Base-by-base conservation (phyloP, 2,113 vertebrate species). In the Mustela nigripes region DNA sequence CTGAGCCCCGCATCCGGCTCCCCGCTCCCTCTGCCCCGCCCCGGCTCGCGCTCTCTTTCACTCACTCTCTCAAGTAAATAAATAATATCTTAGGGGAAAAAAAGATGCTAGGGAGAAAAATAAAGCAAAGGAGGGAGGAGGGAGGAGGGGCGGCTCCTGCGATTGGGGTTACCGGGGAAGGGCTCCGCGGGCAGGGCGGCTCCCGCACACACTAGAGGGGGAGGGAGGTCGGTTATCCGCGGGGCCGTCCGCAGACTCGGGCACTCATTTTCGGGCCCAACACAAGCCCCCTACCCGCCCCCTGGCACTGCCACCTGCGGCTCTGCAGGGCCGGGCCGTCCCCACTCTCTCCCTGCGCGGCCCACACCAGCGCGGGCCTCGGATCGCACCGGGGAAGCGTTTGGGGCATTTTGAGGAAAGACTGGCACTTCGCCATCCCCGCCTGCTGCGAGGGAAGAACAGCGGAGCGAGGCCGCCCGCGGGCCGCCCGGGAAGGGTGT, bases 1-100 rank as follows among this genome's bases (percentile, higher is more conserved):
- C 33, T 0, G 2, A 67, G 14, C 1, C 28, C 26, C 2, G 3
- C 63, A 7, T 15, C 0, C 2, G 31, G 2, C 63, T 53, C 50
- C 15, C 28, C 31, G 63, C 63, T 67, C 36, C 36, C 36, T 65
- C 63, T 65, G 63, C 63, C 63, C 31, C 31, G 15, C 31, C 14
- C 63, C 2, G 0, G 14, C 14, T 67, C 16, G 63, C 7, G 63
- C 63, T 33, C 63, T 67, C 14, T 65, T 26, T 33, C 14, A 14
- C 31, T 67, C 15, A 33, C 63, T 33, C 45, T 48, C 45, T 48
- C 60, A 63, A 28, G 28, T 63, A 33, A 31, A 33, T 65, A 65
- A 16, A 67, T 33, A 33, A 33, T 16, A 67, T 67, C 63, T 33
- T 67, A 16, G 33, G 16, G 1, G 3, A 7, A 31, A 33, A 21